Evolutionary conservation across 2,113 vertebrate genomes (phyloP).

Genomic region (Enhydra lutris): DNA sequence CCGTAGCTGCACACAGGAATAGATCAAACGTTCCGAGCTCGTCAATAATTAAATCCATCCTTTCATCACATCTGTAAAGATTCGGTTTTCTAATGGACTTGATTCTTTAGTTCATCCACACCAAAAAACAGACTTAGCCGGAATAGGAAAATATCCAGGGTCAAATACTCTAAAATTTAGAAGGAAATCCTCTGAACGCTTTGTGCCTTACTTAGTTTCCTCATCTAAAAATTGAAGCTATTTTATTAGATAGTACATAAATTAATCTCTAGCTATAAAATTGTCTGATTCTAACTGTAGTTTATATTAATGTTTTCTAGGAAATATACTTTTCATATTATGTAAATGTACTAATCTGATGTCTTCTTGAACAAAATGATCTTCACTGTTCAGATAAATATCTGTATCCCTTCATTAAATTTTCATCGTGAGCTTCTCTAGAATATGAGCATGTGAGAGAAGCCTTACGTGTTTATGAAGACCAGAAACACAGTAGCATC

Average conservation of each 20-base stretch:
- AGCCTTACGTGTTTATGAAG: accelerated
- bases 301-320: background rate
- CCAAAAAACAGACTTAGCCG: background rate
- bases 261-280: background rate
- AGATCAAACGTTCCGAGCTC: accelerated
- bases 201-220: background rate
- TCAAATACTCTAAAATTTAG: background rate
- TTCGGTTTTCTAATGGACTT: too few species aligned
- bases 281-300: background rate
- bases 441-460: background rate
- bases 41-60: background rate
- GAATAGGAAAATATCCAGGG: background rate
- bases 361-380: background rate
- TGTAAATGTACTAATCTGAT: background rate
- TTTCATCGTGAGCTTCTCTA: accelerated
- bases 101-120: background rate
- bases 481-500: accelerated
- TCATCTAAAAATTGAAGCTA: background rate
- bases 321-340: background rate
- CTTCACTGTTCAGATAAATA: background rate
- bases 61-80: background rate
- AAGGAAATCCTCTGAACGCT: accelerated
- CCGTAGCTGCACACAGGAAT: accelerated
- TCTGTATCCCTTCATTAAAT: background rate
- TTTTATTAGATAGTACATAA: background rate